These are phyloP conservation scores for Linyphia triangularis DNA, from an alignment of 2,888 invertebrate genomes.

Conservation along the genomic window DNA sequence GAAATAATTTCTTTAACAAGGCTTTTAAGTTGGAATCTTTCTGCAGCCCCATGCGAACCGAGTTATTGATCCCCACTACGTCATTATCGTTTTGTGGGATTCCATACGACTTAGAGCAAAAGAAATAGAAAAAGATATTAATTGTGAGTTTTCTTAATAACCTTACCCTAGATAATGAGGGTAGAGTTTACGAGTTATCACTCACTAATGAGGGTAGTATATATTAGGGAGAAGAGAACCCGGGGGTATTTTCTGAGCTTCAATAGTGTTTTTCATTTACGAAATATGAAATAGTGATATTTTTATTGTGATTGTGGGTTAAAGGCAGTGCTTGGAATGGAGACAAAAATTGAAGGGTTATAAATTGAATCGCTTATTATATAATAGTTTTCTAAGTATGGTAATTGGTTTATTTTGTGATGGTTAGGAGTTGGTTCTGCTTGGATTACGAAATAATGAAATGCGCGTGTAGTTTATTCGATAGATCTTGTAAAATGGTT, in stretches of 20 bases:
- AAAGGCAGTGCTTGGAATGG: too few species aligned
- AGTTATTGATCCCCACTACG: slow-evolving; percentile 1
- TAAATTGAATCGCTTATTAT: background rate
- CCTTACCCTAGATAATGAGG: slow-evolving; percentile 25
- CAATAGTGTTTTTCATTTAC: background rate
- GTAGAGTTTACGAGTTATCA: slow-evolving; percentile 5
- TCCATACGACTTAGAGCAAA: slow-evolving; percentile 5
- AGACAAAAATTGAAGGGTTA: too few species aligned
- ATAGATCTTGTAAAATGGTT: too few species aligned
- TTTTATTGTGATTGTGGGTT: too few species aligned
- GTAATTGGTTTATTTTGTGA: too few species aligned
- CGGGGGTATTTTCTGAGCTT: background rate
- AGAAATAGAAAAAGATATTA: background rate
- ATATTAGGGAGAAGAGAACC: slow-evolving; percentile 2
- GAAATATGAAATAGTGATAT: too few species aligned
- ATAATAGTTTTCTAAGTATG: too few species aligned
- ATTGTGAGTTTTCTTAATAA: slow-evolving; percentile 32
- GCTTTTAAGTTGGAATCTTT: background rate
- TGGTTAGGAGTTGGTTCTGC: too few species aligned
- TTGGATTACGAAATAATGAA: too few species aligned
- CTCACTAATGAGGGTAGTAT: slow-evolving; percentile 23
- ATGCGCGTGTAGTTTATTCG: too few species aligned
- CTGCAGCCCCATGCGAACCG: background rate
- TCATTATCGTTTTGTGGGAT: slow-evolving; percentile 7
- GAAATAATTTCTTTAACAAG: slow-evolving; percentile 42